phyloP scores from a whole-genome alignment of 2,797 vertebrate species.

The Lutjanus campechanus region DNA sequence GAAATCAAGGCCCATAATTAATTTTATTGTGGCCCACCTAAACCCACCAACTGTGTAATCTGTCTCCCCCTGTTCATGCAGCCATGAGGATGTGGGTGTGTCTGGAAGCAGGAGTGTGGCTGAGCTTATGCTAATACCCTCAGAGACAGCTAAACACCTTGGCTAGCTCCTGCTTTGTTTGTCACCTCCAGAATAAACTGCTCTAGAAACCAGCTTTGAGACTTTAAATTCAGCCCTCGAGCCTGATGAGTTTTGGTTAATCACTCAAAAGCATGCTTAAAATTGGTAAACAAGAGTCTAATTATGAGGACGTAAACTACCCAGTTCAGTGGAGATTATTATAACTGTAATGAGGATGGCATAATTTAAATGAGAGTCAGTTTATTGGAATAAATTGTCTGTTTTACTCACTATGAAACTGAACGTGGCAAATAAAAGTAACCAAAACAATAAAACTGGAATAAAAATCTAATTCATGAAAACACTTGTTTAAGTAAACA shows the following conservation, averaged over 20 bases:
- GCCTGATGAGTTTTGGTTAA: background rate
- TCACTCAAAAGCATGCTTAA: background rate
- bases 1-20: background rate
- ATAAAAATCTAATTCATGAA: background rate
- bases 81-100: slow-evolving; percentile 18
- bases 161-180: slow-evolving; percentile 37
- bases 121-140: slow-evolving; percentile 66
- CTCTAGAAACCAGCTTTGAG: slow-evolving; percentile 15
- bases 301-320: background rate
- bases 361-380: background rate
- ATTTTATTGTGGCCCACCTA: background rate
- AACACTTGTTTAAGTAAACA: background rate
- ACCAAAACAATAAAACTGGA: background rate
- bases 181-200: slow-evolving; percentile 14
- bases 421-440: background rate
- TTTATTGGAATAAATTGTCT: background rate
- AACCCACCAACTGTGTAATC: background rate
- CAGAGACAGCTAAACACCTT: slow-evolving; percentile 59
- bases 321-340: slow-evolving; percentile 14
- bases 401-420: background rate
- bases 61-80: slow-evolving; percentile 3
- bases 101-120: slow-evolving; percentile 43
- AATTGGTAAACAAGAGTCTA: background rate
- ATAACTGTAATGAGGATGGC: background rate
- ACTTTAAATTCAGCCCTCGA: background rate